Evolutionary conservation across 2,113 vertebrate genomes (phyloP).

Genomic region (Pimephales promelas): DNA sequence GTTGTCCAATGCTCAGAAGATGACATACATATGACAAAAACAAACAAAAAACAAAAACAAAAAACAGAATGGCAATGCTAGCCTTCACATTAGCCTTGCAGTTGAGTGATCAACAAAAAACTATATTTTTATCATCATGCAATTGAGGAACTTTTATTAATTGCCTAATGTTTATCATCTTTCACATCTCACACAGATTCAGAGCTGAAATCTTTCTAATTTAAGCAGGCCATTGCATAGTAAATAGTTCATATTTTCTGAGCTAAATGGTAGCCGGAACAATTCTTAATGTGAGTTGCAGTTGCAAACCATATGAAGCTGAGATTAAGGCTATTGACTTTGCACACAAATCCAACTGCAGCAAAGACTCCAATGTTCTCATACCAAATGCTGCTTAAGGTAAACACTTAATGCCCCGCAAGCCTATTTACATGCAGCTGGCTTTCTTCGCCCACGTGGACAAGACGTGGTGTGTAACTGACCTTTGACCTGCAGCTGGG

Average conservation of each 20-base stretch:
- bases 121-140: background rate
- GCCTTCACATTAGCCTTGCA: background rate
- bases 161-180: background rate
- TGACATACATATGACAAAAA: background rate
- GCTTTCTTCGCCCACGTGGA: slow-evolving; percentile 16
- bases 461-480: slow-evolving; percentile 50
- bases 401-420: background rate
- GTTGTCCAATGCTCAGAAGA: background rate
- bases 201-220: background rate
- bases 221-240: background rate
- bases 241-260: background rate
- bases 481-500: slow-evolving; percentile 93
- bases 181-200: background rate
- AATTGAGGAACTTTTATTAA: background rate
- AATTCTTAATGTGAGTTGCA: background rate
- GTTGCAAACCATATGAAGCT: background rate
- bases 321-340: background rate
- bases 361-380: background rate
- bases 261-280: background rate
- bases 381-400: background rate
- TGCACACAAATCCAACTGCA: background rate
- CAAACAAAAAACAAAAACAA: too few species aligned
- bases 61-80: background rate
- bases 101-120: background rate
- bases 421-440: background rate